Base-by-base conservation (phyloP, 2,888 invertebrate species). In the Himalopsyche tibetana region DNA sequence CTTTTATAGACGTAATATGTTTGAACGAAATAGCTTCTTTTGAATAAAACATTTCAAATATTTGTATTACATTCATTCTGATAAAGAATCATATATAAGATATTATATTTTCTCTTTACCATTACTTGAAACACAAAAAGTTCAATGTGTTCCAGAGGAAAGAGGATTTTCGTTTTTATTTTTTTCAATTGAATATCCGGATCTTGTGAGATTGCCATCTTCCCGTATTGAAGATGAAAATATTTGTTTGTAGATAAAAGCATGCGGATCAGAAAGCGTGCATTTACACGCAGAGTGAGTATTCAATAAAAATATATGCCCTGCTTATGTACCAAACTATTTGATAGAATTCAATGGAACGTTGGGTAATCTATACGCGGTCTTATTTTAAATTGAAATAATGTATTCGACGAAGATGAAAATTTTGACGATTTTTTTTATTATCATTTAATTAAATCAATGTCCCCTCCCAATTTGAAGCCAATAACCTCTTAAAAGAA, bases 161-260 rank as follows among this genome's bases (percentile, higher is more conserved):
- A 63, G 63, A 63, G 19, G 28, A 19, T 63, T 63, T 19, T 63
- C 28, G n/a, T 63, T n/a, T 63, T 63, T 63, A 19, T 63, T n/a
- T 63, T 63, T 63, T 63, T 63, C 63, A 63, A 63, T 63, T 63
- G 63, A 63, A 63, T 63, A n/a, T 63, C 9, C 63, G 63, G 63
- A 63, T 63, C 63, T 63, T 28, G 19, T 28, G 63, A 63, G 63
- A 63, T 63, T 63, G 63, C 63, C 19, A 63, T 63, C 63, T 63
- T 5, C 28, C 63, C 63, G 19, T 63, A 63, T 63, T 19, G 63
- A 28, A 63, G 63, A 63, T 63, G 63, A 63, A 63, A 63, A 63
- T 63, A 63, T 63, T n/a, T 63, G 28, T 63, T 63, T 63, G 63
- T 63, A 63, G 63, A 63, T 63, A 63, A 63, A 63, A 63, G 63